Evolutionary conservation across 2,888 invertebrate genomes (phyloP), one percentile per base, ranked within the genome.

Genomic region (Tryphoninae sp.): DNA sequence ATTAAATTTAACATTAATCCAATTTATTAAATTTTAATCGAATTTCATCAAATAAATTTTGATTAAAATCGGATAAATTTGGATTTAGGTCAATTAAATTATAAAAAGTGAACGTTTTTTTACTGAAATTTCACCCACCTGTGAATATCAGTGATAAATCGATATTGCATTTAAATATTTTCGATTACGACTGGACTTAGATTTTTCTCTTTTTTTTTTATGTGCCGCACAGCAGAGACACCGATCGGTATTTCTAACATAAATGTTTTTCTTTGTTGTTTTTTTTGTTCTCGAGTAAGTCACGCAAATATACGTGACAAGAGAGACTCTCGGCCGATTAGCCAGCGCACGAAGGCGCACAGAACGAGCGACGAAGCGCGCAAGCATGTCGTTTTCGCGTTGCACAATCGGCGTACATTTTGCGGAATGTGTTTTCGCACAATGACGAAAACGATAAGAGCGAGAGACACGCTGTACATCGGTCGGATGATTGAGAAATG

Each of bases 281-380:
- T 61, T 53, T 59, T 58, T 59, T 19, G 7, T 19, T n/a, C 55
- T 16, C 53, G 19, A 53, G 61, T 72, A 59, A 72, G 59, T 59
- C 59, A 33, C 72, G 26, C 58, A 45, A 45, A 73, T 26, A 22
- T 26, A 73, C 72, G 62, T 53, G 72, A 73, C 72, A 51, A n/a
- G 45, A 45, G 51, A 51, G 51, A 62, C 9, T 51, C 61, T 61
- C 26, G 49, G 49, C 61, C 49, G 72, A 51, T 61, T 62, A 62
- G 51, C 16, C 51, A 51, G 26, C n/a, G n/a, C 61, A 33, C 7
- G 49, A 23, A 40, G 49, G 51, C 62, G 16, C 61, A 49, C 49
- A 49, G 61, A 73, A 73, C 72, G 72, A 51, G 61, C 62, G 49
- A 33, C 61, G 53, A 62, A 62, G 45, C 51, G 72, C 51, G 61